Percentiles rank a stretch among this genome's conserved stretches.
These are phyloP conservation scores for Nasonia giraulti DNA, from an alignment of 1,140 invertebrate genomes.

Conservation along the genomic window DNA sequence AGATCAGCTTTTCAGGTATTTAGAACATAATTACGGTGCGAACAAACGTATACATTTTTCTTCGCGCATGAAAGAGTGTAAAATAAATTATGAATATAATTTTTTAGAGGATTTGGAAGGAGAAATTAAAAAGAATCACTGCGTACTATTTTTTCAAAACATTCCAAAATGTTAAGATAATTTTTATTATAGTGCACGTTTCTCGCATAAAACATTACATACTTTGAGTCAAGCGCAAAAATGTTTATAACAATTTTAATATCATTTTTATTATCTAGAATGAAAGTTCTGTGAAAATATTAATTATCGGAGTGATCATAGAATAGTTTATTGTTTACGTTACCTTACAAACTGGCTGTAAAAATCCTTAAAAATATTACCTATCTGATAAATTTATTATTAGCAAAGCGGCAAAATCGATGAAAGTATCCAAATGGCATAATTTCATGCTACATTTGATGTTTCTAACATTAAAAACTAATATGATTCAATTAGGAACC, in stretches of 20 bases:
- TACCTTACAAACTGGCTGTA: neutral
- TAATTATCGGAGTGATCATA: neutral
- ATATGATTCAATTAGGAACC: neutral
- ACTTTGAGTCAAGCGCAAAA: neutral
- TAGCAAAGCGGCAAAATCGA: neutral
- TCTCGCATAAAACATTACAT: neutral
- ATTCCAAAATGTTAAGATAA: neutral
- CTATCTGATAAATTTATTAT: neutral
- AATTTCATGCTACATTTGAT: neutral
- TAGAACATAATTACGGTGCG: too few relatives aligned
- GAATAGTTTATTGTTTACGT: neutral
- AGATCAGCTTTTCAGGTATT: too few relatives aligned
- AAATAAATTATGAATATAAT: too few relatives aligned
- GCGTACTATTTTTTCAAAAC: neutral
- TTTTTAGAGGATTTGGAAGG: too few relatives aligned
- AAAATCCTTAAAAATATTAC: neutral
- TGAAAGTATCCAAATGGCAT: neutral
- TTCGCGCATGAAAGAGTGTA: too few relatives aligned
- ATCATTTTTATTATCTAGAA: neutral
- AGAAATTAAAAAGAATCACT: neutral
- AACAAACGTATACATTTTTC: too few relatives aligned
- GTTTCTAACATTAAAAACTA: neutral
- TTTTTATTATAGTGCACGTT: neutral
- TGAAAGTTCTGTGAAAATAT: neutral
- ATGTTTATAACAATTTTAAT: conserved; percentile 1